Conservation (phyloP, 2,113 vertebrate species). For the Leucoraja erinaceus region DNA sequence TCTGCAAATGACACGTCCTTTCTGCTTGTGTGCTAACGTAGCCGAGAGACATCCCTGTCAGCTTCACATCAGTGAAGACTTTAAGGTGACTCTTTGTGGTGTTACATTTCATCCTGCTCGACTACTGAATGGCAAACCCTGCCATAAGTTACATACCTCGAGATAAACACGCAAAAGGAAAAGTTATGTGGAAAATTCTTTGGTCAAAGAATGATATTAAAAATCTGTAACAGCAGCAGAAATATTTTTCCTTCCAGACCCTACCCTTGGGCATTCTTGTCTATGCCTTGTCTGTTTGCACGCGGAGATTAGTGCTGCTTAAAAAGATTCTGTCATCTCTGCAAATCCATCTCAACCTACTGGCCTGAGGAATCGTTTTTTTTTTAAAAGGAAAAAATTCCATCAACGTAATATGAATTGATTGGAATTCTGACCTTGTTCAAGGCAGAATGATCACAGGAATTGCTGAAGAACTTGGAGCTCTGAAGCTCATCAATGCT, state of each 20-base stretch:
- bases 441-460: background rate
- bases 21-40: background rate
- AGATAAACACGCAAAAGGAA: background rate
- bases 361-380: background rate
- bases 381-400: background rate
- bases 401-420: constrained; percentile 1
- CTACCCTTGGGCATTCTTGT: no score
- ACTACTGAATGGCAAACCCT: background rate
- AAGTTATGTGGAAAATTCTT: background rate
- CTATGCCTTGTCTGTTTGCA: background rate
- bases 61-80: background rate
- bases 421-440: constrained; percentile 11
- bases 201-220: no score
- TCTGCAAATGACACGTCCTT: background rate
- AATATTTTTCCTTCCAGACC: background rate
- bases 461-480: background rate
- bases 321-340: background rate
- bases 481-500: background rate
- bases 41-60: background rate
- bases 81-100: background rate
- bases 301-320: background rate
- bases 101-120: background rate
- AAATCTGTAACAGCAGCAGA: background rate
- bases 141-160: no score
- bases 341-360: background rate